Percentiles rank a stretch among this genome's conserved stretches.
These are phyloP conservation scores for Austrofundulus limnaeus DNA, from an alignment of 2,113 vertebrate genomes.

Conservation along the genomic window DNA sequence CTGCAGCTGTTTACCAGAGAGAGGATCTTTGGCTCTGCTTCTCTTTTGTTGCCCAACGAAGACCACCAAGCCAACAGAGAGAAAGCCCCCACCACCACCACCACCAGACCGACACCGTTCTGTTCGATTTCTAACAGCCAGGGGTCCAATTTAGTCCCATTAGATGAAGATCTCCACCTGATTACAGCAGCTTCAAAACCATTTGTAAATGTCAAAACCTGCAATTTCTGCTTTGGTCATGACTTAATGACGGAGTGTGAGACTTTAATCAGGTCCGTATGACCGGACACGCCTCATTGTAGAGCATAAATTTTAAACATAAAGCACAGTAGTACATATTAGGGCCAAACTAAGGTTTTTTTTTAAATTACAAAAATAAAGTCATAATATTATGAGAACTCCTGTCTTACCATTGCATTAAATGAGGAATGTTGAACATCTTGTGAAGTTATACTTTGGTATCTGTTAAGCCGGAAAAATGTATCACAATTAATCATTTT, in stretches of 20 bases:
- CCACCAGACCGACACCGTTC: neutral
- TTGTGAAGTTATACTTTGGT: no score
- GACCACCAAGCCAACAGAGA: constrained; percentile 43
- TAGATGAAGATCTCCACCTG: constrained; percentile 7
- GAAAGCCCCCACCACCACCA: constrained; percentile 23
- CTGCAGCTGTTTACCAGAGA: constrained; percentile 57
- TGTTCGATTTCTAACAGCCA: neutral
- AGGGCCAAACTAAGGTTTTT: no score
- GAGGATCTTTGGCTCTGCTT: constrained; percentile 31
- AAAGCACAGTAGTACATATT: no score
- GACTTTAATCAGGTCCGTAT: no score
- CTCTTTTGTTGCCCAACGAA: constrained; percentile 49
- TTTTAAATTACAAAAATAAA: no score
- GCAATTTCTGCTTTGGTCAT: neutral
- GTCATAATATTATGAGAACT: no score
- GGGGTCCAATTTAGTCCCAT: neutral
- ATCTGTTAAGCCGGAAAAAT: no score
- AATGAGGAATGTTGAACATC: no score
- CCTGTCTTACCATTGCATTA: no score
- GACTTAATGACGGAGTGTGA: neutral
- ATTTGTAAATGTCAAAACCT: neutral
- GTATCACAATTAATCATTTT: no score
- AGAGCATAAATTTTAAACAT: no score
- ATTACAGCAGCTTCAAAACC: neutral
- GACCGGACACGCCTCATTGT: no score